Conservation (phyloP, 2,888 invertebrate species). For the Rutpela maculata region DNA sequence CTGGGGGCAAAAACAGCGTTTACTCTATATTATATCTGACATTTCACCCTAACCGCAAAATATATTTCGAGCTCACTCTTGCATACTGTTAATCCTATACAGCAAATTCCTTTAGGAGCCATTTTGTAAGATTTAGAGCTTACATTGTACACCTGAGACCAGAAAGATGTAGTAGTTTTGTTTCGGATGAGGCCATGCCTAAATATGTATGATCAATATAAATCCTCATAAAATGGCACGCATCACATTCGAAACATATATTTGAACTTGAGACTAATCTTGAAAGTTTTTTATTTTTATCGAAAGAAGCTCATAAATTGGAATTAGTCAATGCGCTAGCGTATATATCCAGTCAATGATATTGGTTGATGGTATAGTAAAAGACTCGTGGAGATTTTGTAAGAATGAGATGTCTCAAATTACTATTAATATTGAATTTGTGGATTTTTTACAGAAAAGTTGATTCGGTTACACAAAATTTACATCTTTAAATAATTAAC, state of each 20-base stretch:
- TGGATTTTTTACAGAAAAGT: no score
- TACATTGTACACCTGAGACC: slow-evolving; percentile 48
- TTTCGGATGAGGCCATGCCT: slow-evolving; percentile 18
- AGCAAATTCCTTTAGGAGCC: slow-evolving; percentile 47
- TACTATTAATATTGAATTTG: no score
- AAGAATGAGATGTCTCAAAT: no score
- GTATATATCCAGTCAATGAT: no score
- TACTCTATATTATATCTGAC: slow-evolving; percentile 28
- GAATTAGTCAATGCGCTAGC: no score
- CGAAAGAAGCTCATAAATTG: no score
- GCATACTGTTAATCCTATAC: slow-evolving; percentile 44
- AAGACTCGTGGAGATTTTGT: no score
- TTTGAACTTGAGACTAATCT: background rate
- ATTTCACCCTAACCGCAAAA: slow-evolving; percentile 29
- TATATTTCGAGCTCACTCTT: slow-evolving; percentile 27
- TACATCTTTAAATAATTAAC: no score
- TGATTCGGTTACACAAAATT: no score
- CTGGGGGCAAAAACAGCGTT: slow-evolving; percentile 7
- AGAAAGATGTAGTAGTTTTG: slow-evolving; percentile 14
- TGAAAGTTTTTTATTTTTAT: no score
- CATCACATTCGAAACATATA: background rate
- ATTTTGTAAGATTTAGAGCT: slow-evolving; percentile 45
- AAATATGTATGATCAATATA: slow-evolving; percentile 40
- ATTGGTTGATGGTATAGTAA: no score
- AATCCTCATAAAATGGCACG: background rate